Percentiles rank a stretch among this genome's conserved stretches.
Conservation (phyloP, 2,113 vertebrate genomes). For the Sander vitreus region DNA sequence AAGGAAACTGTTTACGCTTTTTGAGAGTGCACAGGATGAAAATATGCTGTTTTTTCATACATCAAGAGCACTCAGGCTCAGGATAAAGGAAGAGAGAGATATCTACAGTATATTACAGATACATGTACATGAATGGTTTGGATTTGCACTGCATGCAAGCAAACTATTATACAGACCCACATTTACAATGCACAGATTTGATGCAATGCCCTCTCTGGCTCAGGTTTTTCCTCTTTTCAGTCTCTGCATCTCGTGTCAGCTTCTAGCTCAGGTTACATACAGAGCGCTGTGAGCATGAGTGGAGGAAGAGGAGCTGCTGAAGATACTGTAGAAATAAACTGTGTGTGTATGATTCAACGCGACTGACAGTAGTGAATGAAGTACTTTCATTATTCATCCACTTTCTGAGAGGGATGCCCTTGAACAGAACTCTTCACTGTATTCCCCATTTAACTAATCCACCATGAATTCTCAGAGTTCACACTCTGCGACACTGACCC, state of each 20-base stretch:
- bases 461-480: not conserved
- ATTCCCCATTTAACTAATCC: not conserved
- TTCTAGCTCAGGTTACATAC: conserved; percentile 20
- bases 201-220: conserved; percentile 17
- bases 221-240: conserved; percentile 16
- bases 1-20: conserved; percentile 10
- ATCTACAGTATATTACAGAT: not conserved
- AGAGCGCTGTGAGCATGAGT: conserved; percentile 5
- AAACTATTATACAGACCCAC: not conserved
- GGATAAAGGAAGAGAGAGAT: conserved; percentile 6
- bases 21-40: not conserved
- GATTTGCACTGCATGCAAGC: not conserved
- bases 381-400: conserved; percentile 35
- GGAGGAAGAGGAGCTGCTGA: not conserved
- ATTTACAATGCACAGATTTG: conserved; percentile 27
- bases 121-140: not conserved
- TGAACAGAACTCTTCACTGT: not conserved
- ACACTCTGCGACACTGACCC: not conserved
- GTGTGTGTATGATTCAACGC: not conserved
- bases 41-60: conserved; percentile 13
- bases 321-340: not conserved
- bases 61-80: not conserved
- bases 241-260: conserved; percentile 34
- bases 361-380: conserved; percentile 2
- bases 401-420: conserved; percentile 29